Evolutionary conservation across 2,888 invertebrate species (phyloP), one percentile per base, ranked within the genome.

Genomic region (Caenorhabditis uteleia): DNA sequence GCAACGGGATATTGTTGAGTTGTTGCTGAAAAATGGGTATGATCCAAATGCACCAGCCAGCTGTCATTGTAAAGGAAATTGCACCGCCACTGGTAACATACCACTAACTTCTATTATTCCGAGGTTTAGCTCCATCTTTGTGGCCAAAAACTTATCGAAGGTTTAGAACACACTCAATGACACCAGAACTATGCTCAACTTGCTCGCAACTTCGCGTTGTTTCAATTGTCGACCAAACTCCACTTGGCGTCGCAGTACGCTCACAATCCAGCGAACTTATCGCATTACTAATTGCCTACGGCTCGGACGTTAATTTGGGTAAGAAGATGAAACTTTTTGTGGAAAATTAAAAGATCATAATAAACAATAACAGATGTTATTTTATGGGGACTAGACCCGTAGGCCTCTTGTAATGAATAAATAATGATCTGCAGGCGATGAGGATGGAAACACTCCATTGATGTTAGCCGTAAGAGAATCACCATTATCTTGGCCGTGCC

Each of bases 161-260:
- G 48, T 72, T 53, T 48, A 76, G 77, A 51, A 73, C 77, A 7
- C 78, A 80, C 43, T 78, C 77, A 7, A 75, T 72, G 53, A 71
- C 78, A 21, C 77, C 78, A n/a, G 82, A 82, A 48, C 48, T 82
- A 36, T 85, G 85, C 50, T 87, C 87, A 74, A 86, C 85, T 10
- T 84, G 86, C 27, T 86, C 86, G 8, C 85, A 86, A 59, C 83
- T 88, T 27, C 86, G 87, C 76, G 85, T 86, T 7, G 72, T 77
- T 5, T 77, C 77, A 8, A 76, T 82, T 51, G 71, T 80, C 31
- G 82, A 80, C 42, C 73, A 88, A 49, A 88, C 88, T 2, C 88
- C 88, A n/a, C 80, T 88, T 31, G 88, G 87, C 69, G 83, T 88
- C 44, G 88, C 88, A 1, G 87, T 88, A 6, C 85, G 86, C 34